Evolutionary conservation across 2,888 invertebrate genomes (phyloP).

Genomic region (Bembecia ichneumoniformis): DNA sequence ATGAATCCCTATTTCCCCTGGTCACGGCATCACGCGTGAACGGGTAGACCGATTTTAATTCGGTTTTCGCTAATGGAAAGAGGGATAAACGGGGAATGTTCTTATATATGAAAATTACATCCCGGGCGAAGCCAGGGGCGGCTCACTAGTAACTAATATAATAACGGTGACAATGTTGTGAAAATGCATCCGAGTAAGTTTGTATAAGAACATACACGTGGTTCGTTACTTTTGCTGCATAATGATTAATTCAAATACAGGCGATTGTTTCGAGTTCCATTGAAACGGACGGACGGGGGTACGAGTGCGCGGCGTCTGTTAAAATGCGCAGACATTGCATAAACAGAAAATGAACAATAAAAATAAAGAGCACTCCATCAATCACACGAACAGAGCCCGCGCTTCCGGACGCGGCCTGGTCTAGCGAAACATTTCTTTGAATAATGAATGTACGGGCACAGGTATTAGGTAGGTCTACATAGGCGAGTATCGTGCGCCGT

Average conservation of each 20-base stretch:
- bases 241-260: neutral
- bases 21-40: too few species aligned
- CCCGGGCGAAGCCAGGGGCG: too few species aligned
- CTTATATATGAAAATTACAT: too few species aligned
- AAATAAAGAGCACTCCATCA: conserved; percentile 65
- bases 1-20: too few species aligned
- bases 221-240: neutral
- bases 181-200: too few species aligned
- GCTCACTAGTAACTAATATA: too few species aligned
- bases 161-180: too few species aligned
- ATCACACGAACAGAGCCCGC: conserved; percentile 64
- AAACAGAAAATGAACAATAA: conserved; percentile 43
- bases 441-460: conserved; percentile 61
- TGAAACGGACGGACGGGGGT: neutral
- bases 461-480: conserved; percentile 8
- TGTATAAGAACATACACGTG: too few species aligned
- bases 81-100: too few species aligned
- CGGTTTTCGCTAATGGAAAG: too few species aligned
- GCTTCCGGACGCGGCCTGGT: conserved; percentile 62
- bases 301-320: neutral
- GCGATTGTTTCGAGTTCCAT: neutral
- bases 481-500: conserved; percentile 67
- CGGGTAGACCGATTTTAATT: too few species aligned
- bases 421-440: conserved; percentile 72
- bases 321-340: conserved; percentile 18